phyloP scores from a whole-genome alignment of 2,888 invertebrate species.

The Pycnomerus fuliginosus region DNA sequence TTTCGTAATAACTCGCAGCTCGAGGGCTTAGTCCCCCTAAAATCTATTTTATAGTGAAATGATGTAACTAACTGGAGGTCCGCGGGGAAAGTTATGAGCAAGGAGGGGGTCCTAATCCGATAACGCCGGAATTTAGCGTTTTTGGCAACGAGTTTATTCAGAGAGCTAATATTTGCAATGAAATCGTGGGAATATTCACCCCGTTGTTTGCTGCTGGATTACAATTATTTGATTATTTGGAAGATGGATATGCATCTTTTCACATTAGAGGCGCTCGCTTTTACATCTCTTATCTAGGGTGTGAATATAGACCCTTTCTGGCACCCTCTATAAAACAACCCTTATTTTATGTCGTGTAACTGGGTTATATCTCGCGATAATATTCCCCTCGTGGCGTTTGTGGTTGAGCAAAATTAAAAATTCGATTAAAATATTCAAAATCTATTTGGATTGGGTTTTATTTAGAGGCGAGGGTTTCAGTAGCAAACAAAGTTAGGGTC shows the following conservation, averaged over 20 bases:
- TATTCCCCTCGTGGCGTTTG: conserved; percentile 23
- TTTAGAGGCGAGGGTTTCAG: conserved; percentile 5
- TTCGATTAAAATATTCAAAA: conserved; percentile 29
- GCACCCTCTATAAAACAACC: conserved; percentile 26
- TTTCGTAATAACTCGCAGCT: too few species aligned
- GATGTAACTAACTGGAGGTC: too few species aligned
- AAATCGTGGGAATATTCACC: conserved; percentile 8
- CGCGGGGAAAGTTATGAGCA: not conserved
- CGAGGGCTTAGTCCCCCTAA: too few species aligned
- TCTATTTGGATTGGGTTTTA: not conserved
- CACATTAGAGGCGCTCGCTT: conserved; percentile 10
- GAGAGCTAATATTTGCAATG: conserved; percentile 16
- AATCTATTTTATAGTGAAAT: too few species aligned
- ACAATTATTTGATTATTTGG: conserved; percentile 15
- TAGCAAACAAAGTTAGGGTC: conserved; percentile 13
- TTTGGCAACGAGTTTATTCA: conserved; percentile 6
- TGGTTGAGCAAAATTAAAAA: conserved; percentile 29
- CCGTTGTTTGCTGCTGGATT: conserved; percentile 7
- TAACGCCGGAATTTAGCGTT: conserved; percentile 9
- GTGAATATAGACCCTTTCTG: conserved; percentile 21
- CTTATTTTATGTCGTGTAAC: conserved; percentile 30
- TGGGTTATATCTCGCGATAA: conserved; percentile 27
- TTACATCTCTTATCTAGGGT: conserved; percentile 21
- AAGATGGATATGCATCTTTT: conserved; percentile 14
- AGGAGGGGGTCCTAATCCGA: conserved; percentile 7